Percentiles rank a stretch among this genome's conserved stretches.
Conservation (phyloP, 2,797 vertebrate species). For the Aselliscus stoliczkanus region DNA sequence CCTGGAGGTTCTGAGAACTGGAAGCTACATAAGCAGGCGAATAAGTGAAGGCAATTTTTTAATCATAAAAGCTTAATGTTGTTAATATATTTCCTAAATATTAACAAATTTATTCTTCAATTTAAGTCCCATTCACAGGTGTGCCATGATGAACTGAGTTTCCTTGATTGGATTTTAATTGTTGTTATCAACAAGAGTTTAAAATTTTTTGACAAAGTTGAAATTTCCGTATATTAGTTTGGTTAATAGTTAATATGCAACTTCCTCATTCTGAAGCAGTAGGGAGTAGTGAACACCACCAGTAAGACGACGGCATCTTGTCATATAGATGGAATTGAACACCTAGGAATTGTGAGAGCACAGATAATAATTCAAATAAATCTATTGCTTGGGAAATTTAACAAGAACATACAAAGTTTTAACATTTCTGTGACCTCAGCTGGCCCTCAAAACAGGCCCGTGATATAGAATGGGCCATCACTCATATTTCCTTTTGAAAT, state of each 20-base stretch:
- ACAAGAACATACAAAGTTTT: not conserved
- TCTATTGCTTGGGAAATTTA: not conserved
- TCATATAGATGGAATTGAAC: not conserved
- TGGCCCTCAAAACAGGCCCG: not conserved
- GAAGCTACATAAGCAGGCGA: conserved; percentile 7
- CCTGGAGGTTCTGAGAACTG: not conserved
- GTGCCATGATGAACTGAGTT: conserved; percentile 46
- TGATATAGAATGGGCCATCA: not conserved
- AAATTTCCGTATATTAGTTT: conserved; percentile 48
- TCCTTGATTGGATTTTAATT: conserved; percentile 69
- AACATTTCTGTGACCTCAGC: not conserved
- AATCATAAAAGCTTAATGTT: conserved; percentile 46
- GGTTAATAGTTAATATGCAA: not conserved
- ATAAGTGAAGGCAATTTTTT: conserved; percentile 25
- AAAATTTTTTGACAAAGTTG: conserved; percentile 34
- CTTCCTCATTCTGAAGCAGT: not conserved
- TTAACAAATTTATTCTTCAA: conserved; percentile 40
- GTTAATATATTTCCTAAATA: conserved; percentile 47
- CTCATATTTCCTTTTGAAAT: not conserved
- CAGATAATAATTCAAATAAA: not conserved
- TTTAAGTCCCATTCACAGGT: conserved; percentile 53
- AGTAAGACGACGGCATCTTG: not conserved
- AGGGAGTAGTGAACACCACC: not conserved
- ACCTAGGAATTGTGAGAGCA: not conserved
- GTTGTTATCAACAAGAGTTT: conserved; percentile 52